Base-by-base conservation (phyloP, 2,113 vertebrate species). In the Tetrao urogallus region DNA sequence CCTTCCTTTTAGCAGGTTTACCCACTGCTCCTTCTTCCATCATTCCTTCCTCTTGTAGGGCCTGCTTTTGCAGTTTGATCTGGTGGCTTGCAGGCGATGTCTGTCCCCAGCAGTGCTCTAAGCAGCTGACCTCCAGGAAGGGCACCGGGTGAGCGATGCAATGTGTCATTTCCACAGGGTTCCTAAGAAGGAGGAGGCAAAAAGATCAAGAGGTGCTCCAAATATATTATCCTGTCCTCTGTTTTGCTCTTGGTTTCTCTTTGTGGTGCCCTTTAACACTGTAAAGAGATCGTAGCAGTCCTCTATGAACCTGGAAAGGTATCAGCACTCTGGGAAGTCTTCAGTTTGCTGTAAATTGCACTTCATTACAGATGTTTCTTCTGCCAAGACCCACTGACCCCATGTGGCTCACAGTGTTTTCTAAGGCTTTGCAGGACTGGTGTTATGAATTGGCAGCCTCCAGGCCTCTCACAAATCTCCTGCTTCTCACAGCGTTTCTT, bases 131-230 rank as follows among this genome's bases (percentile, higher is more conserved):
- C 66, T 54, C 50, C 0, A 52, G 1, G 54, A 4, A 3, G 28
- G 48, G 40, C 36, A 61, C 34, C 1, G 1, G 0, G 1, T 38
- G 52, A 66, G 36, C 4, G n/a, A 67, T 30, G 34, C 45, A 13
- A 1, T 0, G 0, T 0, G 0, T 48, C 36, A 5, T 21, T 67
- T 40, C 8, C 25, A 0, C 58, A 38, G n/a, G 11, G 34, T 20
- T 91, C 19, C 52, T 56, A 25, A 25, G 19, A 32, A 71, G 42
- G 8, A 76, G 56, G 16, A 12, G 20, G 60, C 10, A 52, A 64
- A 60, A 92, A 7, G 42, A 47, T 90, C 25, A 19, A 81, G 61
- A 80, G 58, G 72, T 78, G n/a, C 47, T 56, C 42, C 24, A 52
- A 28, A 24, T 93, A 90, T 67, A 34, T 67, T 69, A 13, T 18